Percentiles rank a stretch among this genome's conserved stretches.
phyloP scores from a whole-genome alignment of 2,797 vertebrate genomes.

The Chaetophractus vellerosus region DNA sequence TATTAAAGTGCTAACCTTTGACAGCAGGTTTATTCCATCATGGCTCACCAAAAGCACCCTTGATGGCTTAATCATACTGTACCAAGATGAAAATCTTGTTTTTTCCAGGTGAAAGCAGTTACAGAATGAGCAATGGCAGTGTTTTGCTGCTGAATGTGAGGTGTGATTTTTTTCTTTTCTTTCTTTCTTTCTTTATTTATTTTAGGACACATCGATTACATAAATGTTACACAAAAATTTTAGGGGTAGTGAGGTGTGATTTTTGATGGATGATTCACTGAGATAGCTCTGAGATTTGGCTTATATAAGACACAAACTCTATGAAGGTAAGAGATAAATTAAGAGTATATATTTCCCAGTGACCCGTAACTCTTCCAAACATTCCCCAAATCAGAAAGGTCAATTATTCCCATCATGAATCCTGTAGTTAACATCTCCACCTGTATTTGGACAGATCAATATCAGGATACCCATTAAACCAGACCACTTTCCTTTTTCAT shows the following conservation, averaged over 20 bases:
- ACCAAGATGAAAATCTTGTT: not conserved
- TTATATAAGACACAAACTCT: constrained; percentile 23
- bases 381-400: not conserved
- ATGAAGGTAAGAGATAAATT: not conserved
- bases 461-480: not conserved
- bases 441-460: not conserved
- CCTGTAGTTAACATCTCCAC: not conserved
- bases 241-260: constrained; percentile 28
- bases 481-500: not conserved
- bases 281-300: not conserved
- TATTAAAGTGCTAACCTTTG: not conserved
- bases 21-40: not conserved
- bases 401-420: not conserved
- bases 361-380: not conserved
- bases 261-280: constrained; percentile 51
- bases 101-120: constrained; percentile 39
- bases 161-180: constrained; percentile 56
- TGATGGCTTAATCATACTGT: not conserved
- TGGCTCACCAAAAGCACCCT: not conserved
- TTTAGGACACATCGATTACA: too few relatives aligned
- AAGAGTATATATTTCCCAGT: not conserved
- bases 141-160: not conserved
- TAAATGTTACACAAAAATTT: too few relatives aligned
- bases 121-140: not conserved
- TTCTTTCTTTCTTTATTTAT: too few relatives aligned